Percentiles rank a stretch among this genome's conserved stretches.
phyloP scores from a whole-genome alignment of 2,113 vertebrate genomes.

The Tupaia tana region DNA sequence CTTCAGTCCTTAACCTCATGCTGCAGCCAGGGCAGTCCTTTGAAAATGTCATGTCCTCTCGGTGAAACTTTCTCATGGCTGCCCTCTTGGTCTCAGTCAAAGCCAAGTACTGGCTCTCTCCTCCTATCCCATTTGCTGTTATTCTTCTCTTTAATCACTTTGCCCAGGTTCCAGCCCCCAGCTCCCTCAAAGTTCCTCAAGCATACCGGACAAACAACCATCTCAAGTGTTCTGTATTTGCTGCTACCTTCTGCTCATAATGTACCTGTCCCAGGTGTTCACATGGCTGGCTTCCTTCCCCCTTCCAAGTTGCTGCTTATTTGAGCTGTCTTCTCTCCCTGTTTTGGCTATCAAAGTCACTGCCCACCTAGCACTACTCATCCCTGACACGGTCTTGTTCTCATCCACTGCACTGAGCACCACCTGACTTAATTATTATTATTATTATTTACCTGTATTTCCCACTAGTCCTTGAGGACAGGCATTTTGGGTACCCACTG shows the following conservation, averaged over 20 bases:
- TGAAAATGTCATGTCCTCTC: not conserved
- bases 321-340: not conserved
- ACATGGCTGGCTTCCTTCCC: no score
- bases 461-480: not conserved
- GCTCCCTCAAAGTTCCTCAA: not conserved
- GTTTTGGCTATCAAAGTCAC: not conserved
- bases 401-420: no score
- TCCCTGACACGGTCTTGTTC: not conserved
- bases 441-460: not conserved
- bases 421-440: not conserved
- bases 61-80: not conserved
- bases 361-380: rapidly evolving
- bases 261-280: not conserved
- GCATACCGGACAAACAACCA: not conserved
- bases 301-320: not conserved
- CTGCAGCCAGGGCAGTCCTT: not conserved
- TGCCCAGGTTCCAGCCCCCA: no score
- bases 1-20: not conserved
- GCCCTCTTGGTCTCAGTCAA: not conserved
- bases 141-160: not conserved
- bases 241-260: not conserved
- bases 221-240: not conserved
- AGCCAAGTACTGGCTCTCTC: not conserved
- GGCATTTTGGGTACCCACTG: not conserved
- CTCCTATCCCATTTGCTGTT: not conserved